phyloP scores from a whole-genome alignment of 2,113 vertebrate genomes.

The Elephantulus edwardii region DNA sequence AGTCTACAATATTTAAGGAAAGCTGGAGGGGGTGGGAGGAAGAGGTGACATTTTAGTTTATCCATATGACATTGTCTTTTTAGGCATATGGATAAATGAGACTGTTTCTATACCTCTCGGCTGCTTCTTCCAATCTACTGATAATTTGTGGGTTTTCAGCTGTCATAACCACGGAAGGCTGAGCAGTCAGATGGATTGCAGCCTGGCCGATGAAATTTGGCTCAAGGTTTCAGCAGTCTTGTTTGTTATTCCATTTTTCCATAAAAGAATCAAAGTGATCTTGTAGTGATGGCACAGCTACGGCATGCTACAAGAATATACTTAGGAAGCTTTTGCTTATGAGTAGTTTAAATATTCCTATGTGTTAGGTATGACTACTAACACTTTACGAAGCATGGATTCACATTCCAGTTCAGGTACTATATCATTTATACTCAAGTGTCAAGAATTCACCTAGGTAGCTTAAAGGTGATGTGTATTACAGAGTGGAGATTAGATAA shows the following conservation, averaged over 20 bases:
- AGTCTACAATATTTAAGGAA: conserved; percentile 79
- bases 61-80: conserved; percentile 72
- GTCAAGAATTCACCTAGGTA: conserved; percentile 66
- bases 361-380: conserved; percentile 24
- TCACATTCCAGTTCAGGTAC: conserved; percentile 32
- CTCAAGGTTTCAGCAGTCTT: conserved; percentile 42
- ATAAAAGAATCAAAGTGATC: conserved; percentile 19
- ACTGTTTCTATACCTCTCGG: conserved; percentile 30
- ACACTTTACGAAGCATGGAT: conserved; percentile 45
- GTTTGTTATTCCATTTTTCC: conserved; percentile 46
- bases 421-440: conserved; percentile 44
- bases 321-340: conserved; percentile 5
- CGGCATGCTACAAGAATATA: neutral
- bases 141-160: conserved; percentile 43
- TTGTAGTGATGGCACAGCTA: neutral
- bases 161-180: conserved; percentile 40
- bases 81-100: conserved; percentile 51
- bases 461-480: conserved; percentile 63
- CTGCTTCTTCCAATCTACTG: conserved; percentile 48
- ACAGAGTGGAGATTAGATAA: conserved; percentile 69
- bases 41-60: conserved; percentile 73
- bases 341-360: conserved; percentile 6
- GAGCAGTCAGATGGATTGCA: conserved; percentile 33
- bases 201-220: conserved; percentile 25
- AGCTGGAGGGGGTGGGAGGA: too few relatives aligned